A percentile compares a stretch with the other conserved stretches of the same genome.
Conservation (phyloP, 2,797 vertebrate species). For the Galago senegalensis region DNA sequence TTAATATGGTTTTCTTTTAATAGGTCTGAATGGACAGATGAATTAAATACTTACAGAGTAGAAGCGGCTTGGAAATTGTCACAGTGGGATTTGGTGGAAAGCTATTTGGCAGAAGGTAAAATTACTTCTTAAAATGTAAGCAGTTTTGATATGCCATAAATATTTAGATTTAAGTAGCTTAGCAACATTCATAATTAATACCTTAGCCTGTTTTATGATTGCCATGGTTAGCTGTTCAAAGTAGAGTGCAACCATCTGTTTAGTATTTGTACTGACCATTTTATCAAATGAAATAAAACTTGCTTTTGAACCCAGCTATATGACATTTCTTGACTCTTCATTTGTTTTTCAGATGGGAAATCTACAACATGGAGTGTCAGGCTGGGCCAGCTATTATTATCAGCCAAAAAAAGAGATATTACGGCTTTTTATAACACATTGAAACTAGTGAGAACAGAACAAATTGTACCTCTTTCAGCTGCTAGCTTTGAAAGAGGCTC, state of each 20-base stretch:
- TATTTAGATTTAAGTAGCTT: constrained; percentile 65
- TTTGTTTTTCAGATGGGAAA: constrained; percentile 91
- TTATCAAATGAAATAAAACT: constrained; percentile 30
- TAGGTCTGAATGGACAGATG: constrained; percentile 97
- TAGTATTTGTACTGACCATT: constrained; percentile 46
- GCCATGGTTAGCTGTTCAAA: constrained; percentile 39
- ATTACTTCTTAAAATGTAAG: constrained; percentile 22
- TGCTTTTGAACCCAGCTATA: background rate
- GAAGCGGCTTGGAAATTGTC: constrained; percentile 99
- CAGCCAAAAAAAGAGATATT: constrained; percentile 94
- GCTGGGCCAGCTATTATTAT: constrained; percentile 95
- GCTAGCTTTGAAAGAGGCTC: constrained; percentile 99
- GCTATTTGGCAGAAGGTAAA: constrained; percentile 96
- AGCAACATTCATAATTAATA: constrained; percentile 12
- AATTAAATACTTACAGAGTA: constrained; percentile 97
- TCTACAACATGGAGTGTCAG: constrained; percentile 96
- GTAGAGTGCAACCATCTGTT: constrained; percentile 45
- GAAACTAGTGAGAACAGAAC: constrained; percentile 96
- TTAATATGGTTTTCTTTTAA: constrained; percentile 67
- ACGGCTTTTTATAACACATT: constrained; percentile 94
- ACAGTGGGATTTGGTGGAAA: constrained; percentile 97
- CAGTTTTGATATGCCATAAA: constrained; percentile 44
- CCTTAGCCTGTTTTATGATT: constrained; percentile 35
- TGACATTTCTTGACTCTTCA: constrained; percentile 28
- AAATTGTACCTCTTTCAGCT: constrained; percentile 98